Evolutionary conservation across 2,797 vertebrate genomes (phyloP), one percentile per base, ranked within the genome.

Genomic region (Megaceryle alcyon): DNA sequence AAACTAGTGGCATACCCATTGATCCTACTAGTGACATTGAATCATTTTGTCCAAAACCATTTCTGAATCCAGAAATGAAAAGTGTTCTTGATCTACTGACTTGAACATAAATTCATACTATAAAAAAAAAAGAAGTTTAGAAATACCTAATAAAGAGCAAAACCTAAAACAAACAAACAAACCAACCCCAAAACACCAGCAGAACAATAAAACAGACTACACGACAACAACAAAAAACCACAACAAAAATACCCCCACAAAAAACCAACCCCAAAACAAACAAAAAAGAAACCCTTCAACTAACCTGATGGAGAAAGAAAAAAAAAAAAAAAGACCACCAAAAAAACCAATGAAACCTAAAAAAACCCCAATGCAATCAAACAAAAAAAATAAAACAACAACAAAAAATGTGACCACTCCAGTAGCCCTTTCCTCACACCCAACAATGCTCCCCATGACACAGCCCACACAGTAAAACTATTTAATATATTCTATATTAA

Each of bases 311-410:
- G 37, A 10, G 37, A 37, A 37, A 37, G 7, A 77, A 46, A 72
- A 71, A 29, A 35, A 14, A 0, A 14, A 6, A 14, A 28, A 44
- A 7, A 2, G 1, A 6, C 7, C 33, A 33, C 13, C n/a, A 37
- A 14, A 20, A 44, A 44, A 33, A 33, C 33, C 33, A 33, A 33
- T 33, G 33, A 33, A 33, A 33, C 33, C 33, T 33, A 33, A 33
- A 33, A 33, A 33, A 33, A 33, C 7, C 43, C 18, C 43, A 41
- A 41, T 9, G 9, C 18, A 43, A 43, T 15, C 41, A 44, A 46
- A 46, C 46, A 21, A 46, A 41, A 41, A 41, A 41, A 14, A 41
- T 41, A 41, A 41, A 41, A 41, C 39, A 41, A 41, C 39, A 46
- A 46, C 46, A 21, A 46, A 46, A 46, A 22, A 12, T 12, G 11